Evolutionary conservation across 2,113 vertebrate genomes (phyloP), one percentile per base, ranked within the genome.

Genomic region (Epinephelus fuscoguttatus): DNA sequence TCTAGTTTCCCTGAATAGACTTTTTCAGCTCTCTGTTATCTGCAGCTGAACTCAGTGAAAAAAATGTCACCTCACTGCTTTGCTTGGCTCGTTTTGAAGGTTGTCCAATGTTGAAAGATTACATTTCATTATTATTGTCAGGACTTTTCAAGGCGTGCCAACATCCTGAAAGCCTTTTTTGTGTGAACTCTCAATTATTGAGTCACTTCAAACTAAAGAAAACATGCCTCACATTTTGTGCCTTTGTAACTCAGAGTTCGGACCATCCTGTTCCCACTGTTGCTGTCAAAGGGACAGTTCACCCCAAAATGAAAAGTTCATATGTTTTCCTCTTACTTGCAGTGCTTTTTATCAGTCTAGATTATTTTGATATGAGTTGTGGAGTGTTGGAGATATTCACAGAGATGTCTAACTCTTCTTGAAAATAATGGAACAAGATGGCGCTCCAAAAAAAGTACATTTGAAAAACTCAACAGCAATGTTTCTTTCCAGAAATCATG

Each of bases 1-100:
- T 86, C 1, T 3, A 10, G 52, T 57, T 80, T 85, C 59, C 59
- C 42, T 33, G 33, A 73, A 81, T 50, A 52, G 45, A 75, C 19
- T 17, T 55, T 75, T 49, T 71, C 33, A 68, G 25, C 45, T 6
- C 37, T 6, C 19, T 19, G 5, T 42, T 72, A 52, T 70, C 60
- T 69, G 70, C n/a, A 50, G 57, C 70, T 62, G 55, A 13, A n/a
- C 14, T 10, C 9, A 0, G 40, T 25, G n/a, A 8, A 8, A 42
- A 42, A 61, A 19, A 14, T 30, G 66, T 30, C 10, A 21, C 37
- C 52, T 64, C 3, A 73, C 37, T n/a, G 47, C 52, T 72, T 84
- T 73, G 15, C 4, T 69, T 56, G 62, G 59, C 59, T 76, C 3
- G 13, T 64, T 70, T 57, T 50, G 40, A 63, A 69, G 56, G 49